A percentile compares a stretch with the other conserved stretches of the same genome.
Evolutionary conservation across 2,113 vertebrate species (phyloP).

Genomic region (Phrynosoma platyrhinos): DNA sequence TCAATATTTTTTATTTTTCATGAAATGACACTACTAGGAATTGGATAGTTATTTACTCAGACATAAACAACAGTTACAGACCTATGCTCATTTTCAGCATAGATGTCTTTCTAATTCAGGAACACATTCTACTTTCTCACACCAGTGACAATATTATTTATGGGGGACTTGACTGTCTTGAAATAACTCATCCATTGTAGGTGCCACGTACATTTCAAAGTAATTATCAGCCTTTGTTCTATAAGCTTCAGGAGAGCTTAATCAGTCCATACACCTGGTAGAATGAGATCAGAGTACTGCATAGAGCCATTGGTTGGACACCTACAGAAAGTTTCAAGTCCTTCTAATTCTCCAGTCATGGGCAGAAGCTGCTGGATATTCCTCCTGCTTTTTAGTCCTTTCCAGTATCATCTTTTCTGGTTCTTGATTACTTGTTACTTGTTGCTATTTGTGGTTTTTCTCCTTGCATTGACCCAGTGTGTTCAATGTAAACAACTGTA

Average conservation of each 20-base stretch:
- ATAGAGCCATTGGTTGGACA: neutral
- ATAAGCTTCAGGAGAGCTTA: neutral
- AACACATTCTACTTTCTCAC: constrained; percentile 1
- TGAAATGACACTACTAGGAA: neutral
- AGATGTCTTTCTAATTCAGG: neutral
- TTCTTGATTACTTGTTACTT: neutral
- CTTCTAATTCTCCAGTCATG: neutral
- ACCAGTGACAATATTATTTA: neutral
- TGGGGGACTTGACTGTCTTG: neutral
- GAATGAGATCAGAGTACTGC: neutral
- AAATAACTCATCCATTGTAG: neutral
- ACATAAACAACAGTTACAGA: neutral
- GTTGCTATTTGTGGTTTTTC: neutral
- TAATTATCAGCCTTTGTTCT: neutral
- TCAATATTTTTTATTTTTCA: neutral
- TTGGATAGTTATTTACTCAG: neutral
- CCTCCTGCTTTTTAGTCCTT: neutral
- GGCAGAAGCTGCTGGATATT: neutral
- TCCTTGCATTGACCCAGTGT: no score
- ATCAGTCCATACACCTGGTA: neutral
- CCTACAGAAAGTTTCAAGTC: neutral
- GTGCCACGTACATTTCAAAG: neutral
- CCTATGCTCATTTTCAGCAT: neutral
- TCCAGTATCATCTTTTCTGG: neutral
- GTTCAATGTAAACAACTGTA: no score